Percentiles rank a stretch among this genome's conserved stretches.
Conservation (phyloP, 2,797 vertebrate species). For the Scarus forsteni region DNA sequence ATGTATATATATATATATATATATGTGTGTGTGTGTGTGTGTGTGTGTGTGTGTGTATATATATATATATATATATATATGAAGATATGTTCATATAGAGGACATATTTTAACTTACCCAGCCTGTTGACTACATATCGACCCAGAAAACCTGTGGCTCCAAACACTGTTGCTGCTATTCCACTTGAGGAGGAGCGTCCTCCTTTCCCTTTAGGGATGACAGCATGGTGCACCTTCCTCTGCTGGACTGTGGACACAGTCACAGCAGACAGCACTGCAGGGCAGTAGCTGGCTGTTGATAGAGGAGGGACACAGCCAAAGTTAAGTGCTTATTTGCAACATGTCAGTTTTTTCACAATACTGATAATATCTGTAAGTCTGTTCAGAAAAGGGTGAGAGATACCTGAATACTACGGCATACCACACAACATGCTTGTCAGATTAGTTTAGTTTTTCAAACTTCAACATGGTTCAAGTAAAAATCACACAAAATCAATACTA, state of each 20-base stretch:
- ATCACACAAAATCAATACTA: too few species aligned
- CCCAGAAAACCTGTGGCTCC: slow-evolving; percentile 96
- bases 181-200: slow-evolving; percentile 94
- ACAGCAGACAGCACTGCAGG: slow-evolving; percentile 74
- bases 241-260: slow-evolving; percentile 70
- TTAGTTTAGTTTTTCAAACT: too few species aligned
- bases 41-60: too few species aligned
- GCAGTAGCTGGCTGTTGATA: slow-evolving; percentile 76
- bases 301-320: neutral
- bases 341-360: neutral
- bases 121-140: slow-evolving; percentile 91
- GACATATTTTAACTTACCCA: slow-evolving; percentile 91
- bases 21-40: too few species aligned
- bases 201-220: slow-evolving; percentile 91
- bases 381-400: too few species aligned
- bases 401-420: too few species aligned
- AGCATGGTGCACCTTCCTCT: slow-evolving; percentile 88
- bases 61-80: too few species aligned
- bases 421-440: too few species aligned
- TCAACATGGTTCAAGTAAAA: too few species aligned
- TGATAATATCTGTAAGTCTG: too few species aligned
- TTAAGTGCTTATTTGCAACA: neutral
- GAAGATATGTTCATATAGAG: too few species aligned
- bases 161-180: slow-evolving; percentile 94
- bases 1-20: too few species aligned